A percentile compares a stretch with the other conserved stretches of the same genome.
Evolutionary conservation across 2,888 invertebrate genomes (phyloP).

Genomic region (Busseola fusca): DNA sequence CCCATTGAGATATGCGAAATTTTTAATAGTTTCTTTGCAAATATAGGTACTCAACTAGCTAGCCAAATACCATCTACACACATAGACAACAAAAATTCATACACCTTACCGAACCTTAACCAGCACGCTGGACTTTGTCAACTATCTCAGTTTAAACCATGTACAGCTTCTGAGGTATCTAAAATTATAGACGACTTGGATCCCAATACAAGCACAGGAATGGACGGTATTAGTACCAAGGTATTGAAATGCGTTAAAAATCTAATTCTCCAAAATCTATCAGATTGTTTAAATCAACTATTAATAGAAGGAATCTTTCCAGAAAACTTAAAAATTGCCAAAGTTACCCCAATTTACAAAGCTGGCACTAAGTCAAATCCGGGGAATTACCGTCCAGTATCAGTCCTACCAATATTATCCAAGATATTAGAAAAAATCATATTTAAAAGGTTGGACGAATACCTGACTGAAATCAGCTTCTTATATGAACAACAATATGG

Average conservation of each 20-base stretch:
- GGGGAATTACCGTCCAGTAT: neutral
- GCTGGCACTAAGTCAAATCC: neutral
- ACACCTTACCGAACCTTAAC: neutral
- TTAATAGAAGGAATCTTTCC: no score
- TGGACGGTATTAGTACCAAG: neutral
- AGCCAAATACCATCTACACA: neutral
- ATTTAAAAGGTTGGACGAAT: neutral
- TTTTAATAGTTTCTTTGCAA: neutral
- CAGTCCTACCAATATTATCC: neutral
- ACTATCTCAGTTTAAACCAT: no score
- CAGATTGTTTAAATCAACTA: neutral
- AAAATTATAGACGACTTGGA: neutral
- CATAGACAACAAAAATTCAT: neutral
- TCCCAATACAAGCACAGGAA: no score
- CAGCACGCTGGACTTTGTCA: neutral
- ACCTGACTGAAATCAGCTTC: neutral
- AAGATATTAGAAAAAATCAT: slow-evolving; percentile 1
- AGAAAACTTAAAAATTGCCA: no score
- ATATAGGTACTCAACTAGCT: neutral
- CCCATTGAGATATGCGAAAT: neutral
- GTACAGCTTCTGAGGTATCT: neutral
- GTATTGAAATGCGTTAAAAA: no score
- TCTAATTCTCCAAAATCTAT: neutral
- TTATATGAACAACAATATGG: neutral
- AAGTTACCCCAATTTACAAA: neutral